Base-by-base conservation (phyloP, 1,140 invertebrate species). In the Hestina assimilis region DNA sequence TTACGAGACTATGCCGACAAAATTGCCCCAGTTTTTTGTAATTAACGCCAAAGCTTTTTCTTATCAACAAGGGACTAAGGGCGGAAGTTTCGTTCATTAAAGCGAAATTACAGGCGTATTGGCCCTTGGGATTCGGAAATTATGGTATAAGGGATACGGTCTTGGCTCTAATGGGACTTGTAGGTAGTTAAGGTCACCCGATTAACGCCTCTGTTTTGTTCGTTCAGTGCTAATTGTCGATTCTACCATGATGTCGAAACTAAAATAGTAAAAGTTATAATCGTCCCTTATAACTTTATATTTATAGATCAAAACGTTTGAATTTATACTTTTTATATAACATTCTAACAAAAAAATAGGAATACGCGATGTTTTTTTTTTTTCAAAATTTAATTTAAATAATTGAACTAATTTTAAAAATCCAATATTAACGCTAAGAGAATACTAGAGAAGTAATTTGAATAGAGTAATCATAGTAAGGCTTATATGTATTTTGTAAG, bases 21-120 rank as follows among this genome's bases (percentile, higher is more conserved):
- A 38, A 38, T 52, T 19, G 42, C 47, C 31, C 60, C 45, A 40
- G 21, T 71, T 75, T 75, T 76, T 72, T 70, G 52, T 72, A 73
- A 73, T 70, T 67, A 71, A 64, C 48, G 54, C 20, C 50, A 28
- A 69, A 69, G 70, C 68, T 66, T 75, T 75, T 59, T 59, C 69
- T 79, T 76, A 76, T 82, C 75, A 74, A 65, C 61, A 53, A 58
- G 68, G 67, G 69, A 66, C 72, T 71, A 61, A 66, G 52, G 56
- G 64, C 70, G 66, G 68, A 79, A 85, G 70, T 83, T 84, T 71
- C 57, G 70, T 68, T 69, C 71, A 71, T 83, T 83, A 84, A 79
- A 78, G 72, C 66, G 69, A 74, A 80, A 75, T 78, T 75, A 80
- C 71, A 70, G 68, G 50, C 69, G 71, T 68, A 76, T 83, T 70